Conservation (phyloP, 1,140 invertebrate genomes). For the Halictus rubicundus region DNA sequence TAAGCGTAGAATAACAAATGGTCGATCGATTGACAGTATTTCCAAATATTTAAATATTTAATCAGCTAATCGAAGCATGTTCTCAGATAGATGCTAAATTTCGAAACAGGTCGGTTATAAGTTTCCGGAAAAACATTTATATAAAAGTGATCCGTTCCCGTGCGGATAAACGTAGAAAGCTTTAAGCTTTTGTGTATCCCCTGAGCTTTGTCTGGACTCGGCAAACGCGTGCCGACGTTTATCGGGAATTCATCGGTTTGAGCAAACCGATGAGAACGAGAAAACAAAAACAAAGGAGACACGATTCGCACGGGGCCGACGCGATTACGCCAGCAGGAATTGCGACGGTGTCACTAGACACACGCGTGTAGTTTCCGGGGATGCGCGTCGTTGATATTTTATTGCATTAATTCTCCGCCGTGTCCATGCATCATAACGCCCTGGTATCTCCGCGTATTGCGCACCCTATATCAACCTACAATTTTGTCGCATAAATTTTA, state of each 20-base stretch:
- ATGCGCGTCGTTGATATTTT: slow-evolving; percentile 41
- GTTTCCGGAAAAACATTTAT: too few relatives aligned
- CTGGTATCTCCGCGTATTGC: slow-evolving; percentile 28
- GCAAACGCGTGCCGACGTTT: neutral
- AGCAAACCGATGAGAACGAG: neutral
- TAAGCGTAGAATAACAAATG: too few relatives aligned
- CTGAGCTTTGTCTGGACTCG: neutral
- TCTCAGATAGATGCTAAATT: too few relatives aligned
- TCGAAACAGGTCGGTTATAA: too few relatives aligned
- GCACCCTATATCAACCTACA: slow-evolving; percentile 27
- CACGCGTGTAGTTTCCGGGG: neutral
- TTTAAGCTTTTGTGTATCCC: too few relatives aligned
- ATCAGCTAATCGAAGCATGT: too few relatives aligned
- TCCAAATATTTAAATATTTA: too few relatives aligned
- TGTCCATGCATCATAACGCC: slow-evolving; percentile 34
- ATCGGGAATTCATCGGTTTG: slow-evolving; percentile 21
- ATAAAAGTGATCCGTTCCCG: too few relatives aligned
- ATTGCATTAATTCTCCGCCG: slow-evolving; percentile 45
- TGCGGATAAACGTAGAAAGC: too few relatives aligned
- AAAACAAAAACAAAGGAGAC: neutral
- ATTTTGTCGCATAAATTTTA: slow-evolving; percentile 48
- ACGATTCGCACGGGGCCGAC: neutral
- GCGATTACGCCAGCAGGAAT: neutral
- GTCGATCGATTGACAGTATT: too few relatives aligned
- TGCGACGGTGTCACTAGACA: neutral